Percentiles rank a stretch among this genome's conserved stretches.
Evolutionary conservation across 1,140 invertebrate species (phyloP).

Genomic region (Meloidogyne hapla): DNA sequence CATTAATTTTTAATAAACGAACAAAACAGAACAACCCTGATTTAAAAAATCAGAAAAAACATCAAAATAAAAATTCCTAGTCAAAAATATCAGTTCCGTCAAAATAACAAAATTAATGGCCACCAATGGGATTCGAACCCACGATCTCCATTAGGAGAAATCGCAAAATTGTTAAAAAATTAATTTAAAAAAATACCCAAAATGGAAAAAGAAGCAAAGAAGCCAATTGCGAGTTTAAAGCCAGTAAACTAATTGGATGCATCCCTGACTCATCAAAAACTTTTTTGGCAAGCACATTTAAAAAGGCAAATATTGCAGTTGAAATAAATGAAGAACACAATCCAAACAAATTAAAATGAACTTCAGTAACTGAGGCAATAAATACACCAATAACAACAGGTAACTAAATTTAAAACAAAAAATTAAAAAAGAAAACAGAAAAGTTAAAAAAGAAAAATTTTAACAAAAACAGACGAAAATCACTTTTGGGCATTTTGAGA

Average conservation of each 20-base stretch:
- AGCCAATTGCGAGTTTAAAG: conserved; percentile 77
- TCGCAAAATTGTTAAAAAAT: no score
- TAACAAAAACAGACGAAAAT: not conserved
- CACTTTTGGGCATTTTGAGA: not conserved
- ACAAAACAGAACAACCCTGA: no score
- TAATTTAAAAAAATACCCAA: conserved; percentile 72
- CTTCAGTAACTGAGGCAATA: conserved; percentile 86
- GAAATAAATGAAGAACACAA: conserved; percentile 82
- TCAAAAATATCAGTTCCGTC: no score
- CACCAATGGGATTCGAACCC: no score
- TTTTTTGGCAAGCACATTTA: conserved; percentile 94
- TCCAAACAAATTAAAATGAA: conserved; percentile 84
- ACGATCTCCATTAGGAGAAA: no score
- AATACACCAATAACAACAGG: conserved; percentile 73
- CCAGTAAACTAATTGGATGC: conserved; percentile 82
- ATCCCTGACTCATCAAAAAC: conserved; percentile 82
- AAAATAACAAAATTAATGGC: no score
- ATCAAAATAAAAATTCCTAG: no score
- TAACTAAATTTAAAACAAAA: not conserved
- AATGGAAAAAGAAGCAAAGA: conserved; percentile 81
- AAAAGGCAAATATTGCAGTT: conserved; percentile 84
- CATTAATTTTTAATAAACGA: not conserved
- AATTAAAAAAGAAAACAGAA: not conserved
- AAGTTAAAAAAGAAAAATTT: not conserved
- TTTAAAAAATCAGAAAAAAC: no score